A percentile compares a stretch with the other conserved stretches of the same genome.
Evolutionary conservation across 2,797 vertebrate genomes (phyloP).

Genomic region (Champsocephalus gunnari): DNA sequence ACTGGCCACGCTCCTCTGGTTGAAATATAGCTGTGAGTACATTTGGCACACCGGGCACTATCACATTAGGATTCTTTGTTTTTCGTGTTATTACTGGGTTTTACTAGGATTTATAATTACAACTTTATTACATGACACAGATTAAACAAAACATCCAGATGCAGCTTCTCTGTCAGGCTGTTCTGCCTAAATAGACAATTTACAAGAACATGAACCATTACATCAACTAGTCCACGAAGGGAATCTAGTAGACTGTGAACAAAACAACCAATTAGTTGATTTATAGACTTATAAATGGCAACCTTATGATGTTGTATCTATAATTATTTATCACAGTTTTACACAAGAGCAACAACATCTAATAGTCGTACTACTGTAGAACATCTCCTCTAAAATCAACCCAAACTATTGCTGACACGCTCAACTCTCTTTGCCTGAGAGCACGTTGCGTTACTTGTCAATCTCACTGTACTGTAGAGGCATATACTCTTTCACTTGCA

Average conservation of each 20-base stretch:
- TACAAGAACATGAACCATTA: too few species aligned
- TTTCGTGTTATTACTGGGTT: slow-evolving; percentile 3
- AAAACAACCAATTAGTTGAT: too few species aligned
- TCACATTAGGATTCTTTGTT: neutral
- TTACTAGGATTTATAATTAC: slow-evolving; percentile 5
- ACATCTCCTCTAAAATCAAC: slow-evolving; percentile 18
- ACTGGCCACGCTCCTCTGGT: slow-evolving; percentile 5
- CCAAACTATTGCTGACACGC: slow-evolving; percentile 8
- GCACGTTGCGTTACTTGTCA: slow-evolving; percentile 37
- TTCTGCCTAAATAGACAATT: too few species aligned
- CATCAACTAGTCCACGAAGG: too few species aligned
- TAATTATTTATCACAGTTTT: neutral
- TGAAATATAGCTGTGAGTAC: slow-evolving; percentile 18
- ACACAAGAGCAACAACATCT: slow-evolving; percentile 10
- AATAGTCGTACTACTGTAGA: slow-evolving; percentile 8
- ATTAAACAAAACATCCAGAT: neutral
- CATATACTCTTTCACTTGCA: slow-evolving; percentile 32
- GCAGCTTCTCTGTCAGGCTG: neutral
- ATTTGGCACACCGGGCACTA: slow-evolving; percentile 28
- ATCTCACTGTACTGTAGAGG: slow-evolving; percentile 26
- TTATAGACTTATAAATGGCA: too few species aligned
- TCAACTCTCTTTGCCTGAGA: slow-evolving; percentile 1
- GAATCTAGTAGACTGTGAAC: too few species aligned
- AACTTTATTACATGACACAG: slow-evolving; percentile 5
- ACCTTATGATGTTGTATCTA: too few species aligned